These are phyloP conservation scores for Ormyrus rosae DNA, from an alignment of 2,888 invertebrate genomes.

Conservation along the genomic window DNA sequence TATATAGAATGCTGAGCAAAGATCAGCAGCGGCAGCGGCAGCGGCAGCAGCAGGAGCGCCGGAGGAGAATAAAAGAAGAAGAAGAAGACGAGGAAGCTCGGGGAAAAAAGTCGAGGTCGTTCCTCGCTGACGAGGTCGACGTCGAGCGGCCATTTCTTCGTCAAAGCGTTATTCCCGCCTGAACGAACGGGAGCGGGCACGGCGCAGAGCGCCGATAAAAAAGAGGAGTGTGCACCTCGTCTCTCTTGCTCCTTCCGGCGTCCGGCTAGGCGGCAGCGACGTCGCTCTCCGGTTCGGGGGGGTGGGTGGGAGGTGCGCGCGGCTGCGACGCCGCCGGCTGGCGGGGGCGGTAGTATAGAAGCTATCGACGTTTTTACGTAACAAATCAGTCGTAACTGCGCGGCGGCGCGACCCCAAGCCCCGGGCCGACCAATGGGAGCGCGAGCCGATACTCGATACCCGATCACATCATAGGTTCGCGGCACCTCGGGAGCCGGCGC, in stretches of 20 bases:
- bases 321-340: conserved; percentile 59
- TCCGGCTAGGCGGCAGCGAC: conserved; percentile 58
- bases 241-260: conserved; percentile 49
- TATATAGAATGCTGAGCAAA: conserved; percentile 27
- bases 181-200: conserved; percentile 67
- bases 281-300: conserved; percentile 53
- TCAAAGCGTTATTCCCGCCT: conserved; percentile 72
- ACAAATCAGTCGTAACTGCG: conserved; percentile 74
- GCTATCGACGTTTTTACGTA: conserved; percentile 76
- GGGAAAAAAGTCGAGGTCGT: conserved; percentile 65
- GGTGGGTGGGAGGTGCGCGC: conserved; percentile 59
- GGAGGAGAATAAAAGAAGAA: conserved; percentile 56
- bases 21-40: conserved; percentile 10
- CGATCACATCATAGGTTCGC: conserved; percentile 75
- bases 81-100: not conserved
- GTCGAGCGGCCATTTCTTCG: conserved; percentile 74
- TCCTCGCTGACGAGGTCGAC: conserved; percentile 64
- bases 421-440: conserved; percentile 73
- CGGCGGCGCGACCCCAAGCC: conserved; percentile 66
- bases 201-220: conserved; percentile 70
- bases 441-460: conserved; percentile 75
- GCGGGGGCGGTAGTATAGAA: conserved; percentile 69
- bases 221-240: conserved; percentile 63
- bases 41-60: conserved; percentile 44
- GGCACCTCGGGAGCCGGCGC: conserved; percentile 55